A percentile compares a stretch with the other conserved stretches of the same genome.
Evolutionary conservation across 92 coral and sea anemone species (phyloP).

Genomic region (Actinostola sp.): DNA sequence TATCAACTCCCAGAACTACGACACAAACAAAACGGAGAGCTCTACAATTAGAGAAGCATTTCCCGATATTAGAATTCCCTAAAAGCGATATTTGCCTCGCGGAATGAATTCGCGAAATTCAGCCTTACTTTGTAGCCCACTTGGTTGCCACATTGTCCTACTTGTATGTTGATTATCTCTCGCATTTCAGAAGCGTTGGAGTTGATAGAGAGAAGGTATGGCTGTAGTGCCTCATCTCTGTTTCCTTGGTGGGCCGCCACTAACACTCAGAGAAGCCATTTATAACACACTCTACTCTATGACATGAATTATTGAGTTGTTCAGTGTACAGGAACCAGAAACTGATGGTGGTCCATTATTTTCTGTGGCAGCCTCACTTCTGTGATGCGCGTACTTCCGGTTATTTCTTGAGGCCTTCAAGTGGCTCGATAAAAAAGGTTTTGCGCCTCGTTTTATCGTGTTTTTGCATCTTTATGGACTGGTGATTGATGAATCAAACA

Average conservation of each 20-base stretch:
- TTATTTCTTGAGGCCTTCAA: background rate
- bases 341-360: conserved; percentile 60
- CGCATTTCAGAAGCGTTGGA: conserved; percentile 62
- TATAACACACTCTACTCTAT: conserved; percentile 18
- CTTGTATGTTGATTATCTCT: conserved; percentile 85
- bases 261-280: conserved; percentile 40
- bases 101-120: background rate
- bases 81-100: background rate
- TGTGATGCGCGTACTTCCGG: conserved; percentile 65
- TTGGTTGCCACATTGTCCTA: conserved; percentile 94
- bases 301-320: conserved; percentile 25
- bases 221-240: conserved; percentile 14
- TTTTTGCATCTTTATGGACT: background rate
- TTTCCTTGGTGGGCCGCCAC: conserved; percentile 3
- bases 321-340: conserved; percentile 71
- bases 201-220: background rate
- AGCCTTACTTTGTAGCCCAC: conserved; percentile 80
- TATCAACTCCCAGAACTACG: conserved; percentile 82
- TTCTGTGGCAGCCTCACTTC: conserved; percentile 66
- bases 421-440: background rate
- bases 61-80: conserved; percentile 2
- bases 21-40: conserved; percentile 13
- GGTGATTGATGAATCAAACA: background rate
- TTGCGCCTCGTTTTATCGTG: too few species aligned
- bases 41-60: conserved; percentile 3